Evolutionary conservation across 2,888 invertebrate genomes (phyloP), one percentile per base, ranked within the genome.

Genomic region (Aplocera efformata): DNA sequence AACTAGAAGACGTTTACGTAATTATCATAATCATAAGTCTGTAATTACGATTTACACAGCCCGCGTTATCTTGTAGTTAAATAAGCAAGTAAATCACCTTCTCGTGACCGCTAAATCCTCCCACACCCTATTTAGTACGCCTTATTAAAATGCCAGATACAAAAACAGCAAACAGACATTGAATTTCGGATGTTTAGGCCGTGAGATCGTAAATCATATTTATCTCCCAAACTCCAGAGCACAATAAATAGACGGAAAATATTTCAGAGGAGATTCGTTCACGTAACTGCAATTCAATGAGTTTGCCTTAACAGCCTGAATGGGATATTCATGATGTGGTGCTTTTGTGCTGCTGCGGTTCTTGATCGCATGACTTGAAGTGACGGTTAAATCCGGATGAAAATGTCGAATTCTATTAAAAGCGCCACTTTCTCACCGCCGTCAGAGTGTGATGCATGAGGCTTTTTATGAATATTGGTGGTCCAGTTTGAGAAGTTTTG

Each of bases 131-230:
- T 39, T 32, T 29, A 24, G 28, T 8, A 32, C 28, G 23, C 13
- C 38, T 32, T 32, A 28, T 32, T 38, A 38, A 32, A 39, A 9
- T 17, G 32, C 32, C 32, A 32, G 10, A 39, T 32, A 39, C 32
- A 39, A 32, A 23, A 6, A 28, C 11, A n/a, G 37, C 26, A 37
- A 35, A 40, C 42, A 50, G 43, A 47, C 46, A 43, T 30, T 4
- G 22, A 40, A 27, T 44, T 47, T 44, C 35, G 41, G 33, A 44
- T 25, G 34, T 39, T 44, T 36, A 35, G 32, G 35, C 50, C 9
- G 32, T 38, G 25, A 32, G 33, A 26, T 37, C 33, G 35, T 50
- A 44, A 50, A 50, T 50, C 39, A 50, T 22, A 24, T 42, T 47
- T 42, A 38, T 39, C 39, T 35, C 32, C 26, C 29, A 36, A 42